Conservation (phyloP, 2,888 invertebrate genomes). For the Cremastinae sp. region DNA sequence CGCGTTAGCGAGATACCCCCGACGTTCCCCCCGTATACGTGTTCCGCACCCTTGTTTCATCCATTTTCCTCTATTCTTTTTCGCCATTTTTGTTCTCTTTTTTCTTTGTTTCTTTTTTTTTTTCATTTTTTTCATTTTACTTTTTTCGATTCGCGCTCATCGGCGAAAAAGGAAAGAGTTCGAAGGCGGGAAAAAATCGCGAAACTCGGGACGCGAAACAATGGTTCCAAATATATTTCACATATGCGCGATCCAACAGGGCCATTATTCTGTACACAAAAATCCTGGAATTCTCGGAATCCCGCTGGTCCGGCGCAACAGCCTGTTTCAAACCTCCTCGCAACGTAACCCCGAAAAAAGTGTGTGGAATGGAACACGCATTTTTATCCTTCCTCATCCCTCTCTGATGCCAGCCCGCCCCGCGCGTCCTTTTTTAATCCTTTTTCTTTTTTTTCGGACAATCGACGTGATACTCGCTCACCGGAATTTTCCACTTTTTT, state of each 20-base stretch:
- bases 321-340: conserved; percentile 26
- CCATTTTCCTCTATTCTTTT: conserved; percentile 18
- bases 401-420: too few relatives aligned
- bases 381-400: not conserved
- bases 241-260: conserved; percentile 40
- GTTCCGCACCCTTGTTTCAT: conserved; percentile 12
- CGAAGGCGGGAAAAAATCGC: conserved; percentile 37
- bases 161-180: conserved; percentile 15
- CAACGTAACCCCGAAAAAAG: conserved; percentile 25
- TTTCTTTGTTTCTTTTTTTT: conserved; percentile 21
- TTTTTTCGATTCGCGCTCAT: conserved; percentile 36
- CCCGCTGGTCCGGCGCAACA: conserved; percentile 49
- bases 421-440: not conserved
- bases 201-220: conserved; percentile 31
- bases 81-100: conserved; percentile 29
- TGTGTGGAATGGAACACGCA: conserved; percentile 1
- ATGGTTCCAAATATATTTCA: conserved; percentile 34
- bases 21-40: conserved; percentile 40
- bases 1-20: conserved; percentile 51
- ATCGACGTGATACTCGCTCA: conserved; percentile 9
- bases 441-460: not conserved
- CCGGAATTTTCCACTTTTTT: not conserved
- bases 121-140: conserved; percentile 16
- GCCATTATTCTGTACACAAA: conserved; percentile 54
- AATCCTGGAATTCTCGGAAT: conserved; percentile 53